Conservation (phyloP, 1,140 invertebrate genomes). For the Diplogasteroides magnus region DNA sequence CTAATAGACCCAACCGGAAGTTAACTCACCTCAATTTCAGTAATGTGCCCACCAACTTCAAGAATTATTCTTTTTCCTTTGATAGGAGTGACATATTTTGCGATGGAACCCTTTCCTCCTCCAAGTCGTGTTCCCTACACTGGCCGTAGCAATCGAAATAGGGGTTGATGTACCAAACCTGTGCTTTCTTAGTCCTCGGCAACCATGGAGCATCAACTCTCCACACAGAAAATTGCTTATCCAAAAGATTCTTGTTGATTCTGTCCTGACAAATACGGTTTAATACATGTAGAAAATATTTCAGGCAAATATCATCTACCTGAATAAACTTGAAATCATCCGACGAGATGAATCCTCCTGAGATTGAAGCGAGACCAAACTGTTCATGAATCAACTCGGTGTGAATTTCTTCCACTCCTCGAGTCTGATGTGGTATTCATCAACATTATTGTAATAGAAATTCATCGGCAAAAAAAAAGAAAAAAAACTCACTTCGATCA, state of each 20-base stretch:
- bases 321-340: slow-evolving; percentile 49
- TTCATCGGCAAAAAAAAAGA: neutral
- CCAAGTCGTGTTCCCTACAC: slow-evolving; percentile 78
- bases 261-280: slow-evolving; percentile 36
- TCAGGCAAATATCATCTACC: slow-evolving; percentile 22
- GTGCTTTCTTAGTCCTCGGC: slow-evolving; percentile 74
- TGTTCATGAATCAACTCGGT: slow-evolving; percentile 51
- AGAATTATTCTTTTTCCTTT: slow-evolving; percentile 84
- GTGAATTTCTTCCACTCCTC: slow-evolving; percentile 50
- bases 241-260: slow-evolving; percentile 46
- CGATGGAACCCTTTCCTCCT: slow-evolving; percentile 87
- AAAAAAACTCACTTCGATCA: slow-evolving; percentile 40
- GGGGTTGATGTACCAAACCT: slow-evolving; percentile 8
- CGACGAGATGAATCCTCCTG: slow-evolving; percentile 43
- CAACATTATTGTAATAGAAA: too few species aligned
- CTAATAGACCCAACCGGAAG: neutral
- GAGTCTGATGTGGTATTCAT: slow-evolving; percentile 8
- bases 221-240: slow-evolving; percentile 75
- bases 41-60: slow-evolving; percentile 83
- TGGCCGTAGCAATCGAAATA: neutral
- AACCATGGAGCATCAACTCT: slow-evolving; percentile 90
- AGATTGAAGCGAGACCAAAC: slow-evolving; percentile 47
- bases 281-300: slow-evolving; percentile 14
- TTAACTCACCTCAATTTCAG: slow-evolving; percentile 72
- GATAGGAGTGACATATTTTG: slow-evolving; percentile 89